Evolutionary conservation across 2,888 invertebrate genomes (phyloP).

Genomic region (Amphipyra berbera): DNA sequence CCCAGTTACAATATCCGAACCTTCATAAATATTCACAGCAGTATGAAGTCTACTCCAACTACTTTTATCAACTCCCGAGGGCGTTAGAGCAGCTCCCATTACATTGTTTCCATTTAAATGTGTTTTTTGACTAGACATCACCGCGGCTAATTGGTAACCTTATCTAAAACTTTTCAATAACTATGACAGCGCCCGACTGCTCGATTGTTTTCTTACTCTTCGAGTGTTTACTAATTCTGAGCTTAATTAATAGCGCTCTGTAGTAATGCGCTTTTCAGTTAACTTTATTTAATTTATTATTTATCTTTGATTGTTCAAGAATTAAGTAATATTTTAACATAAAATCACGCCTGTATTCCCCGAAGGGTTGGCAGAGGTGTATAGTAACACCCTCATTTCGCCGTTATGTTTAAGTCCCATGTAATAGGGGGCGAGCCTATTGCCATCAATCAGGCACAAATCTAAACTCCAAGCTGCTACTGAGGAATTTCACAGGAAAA

Average conservation of each 20-base stretch:
- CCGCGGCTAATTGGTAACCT: conserved; percentile 55
- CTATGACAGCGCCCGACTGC: conserved; percentile 20
- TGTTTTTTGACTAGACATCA: conserved; percentile 61
- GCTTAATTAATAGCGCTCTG: conserved; percentile 31
- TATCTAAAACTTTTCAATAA: conserved; percentile 57
- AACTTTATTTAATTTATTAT: conserved; percentile 2
- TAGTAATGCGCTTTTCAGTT: conserved; percentile 1
- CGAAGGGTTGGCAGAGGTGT: no score
- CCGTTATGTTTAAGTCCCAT: no score
- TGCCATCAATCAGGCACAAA: no score
- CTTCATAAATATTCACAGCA: conserved; percentile 84
- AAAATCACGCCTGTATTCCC: no score
- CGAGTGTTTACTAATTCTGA: conserved; percentile 17
- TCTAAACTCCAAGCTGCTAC: no score
- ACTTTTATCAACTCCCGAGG: conserved; percentile 72
- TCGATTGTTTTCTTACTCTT: conserved; percentile 45
- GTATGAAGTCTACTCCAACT: conserved; percentile 73
- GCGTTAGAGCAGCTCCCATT: conserved; percentile 59
- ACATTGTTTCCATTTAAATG: conserved; percentile 65
- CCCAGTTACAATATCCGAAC: conserved; percentile 81
- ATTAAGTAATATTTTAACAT: not conserved
- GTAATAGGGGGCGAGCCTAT: no score
- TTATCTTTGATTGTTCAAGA: not conserved
- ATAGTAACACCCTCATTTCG: no score
- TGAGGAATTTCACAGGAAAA: no score